Conservation (phyloP, 2,888 invertebrate genomes). For the Agrochola circellaris region DNA sequence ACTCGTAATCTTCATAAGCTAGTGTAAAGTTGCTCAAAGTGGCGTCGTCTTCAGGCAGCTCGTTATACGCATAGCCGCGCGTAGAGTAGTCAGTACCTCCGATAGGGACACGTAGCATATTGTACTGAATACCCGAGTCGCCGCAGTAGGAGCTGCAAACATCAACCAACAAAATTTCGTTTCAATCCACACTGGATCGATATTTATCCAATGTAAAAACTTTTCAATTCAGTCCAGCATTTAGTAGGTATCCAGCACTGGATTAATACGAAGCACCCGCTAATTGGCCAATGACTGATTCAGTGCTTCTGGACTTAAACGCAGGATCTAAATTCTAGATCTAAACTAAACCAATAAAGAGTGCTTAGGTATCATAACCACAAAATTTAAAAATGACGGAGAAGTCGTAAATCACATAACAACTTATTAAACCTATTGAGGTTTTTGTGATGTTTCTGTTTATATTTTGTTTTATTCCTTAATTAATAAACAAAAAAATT, state of each 20-base stretch:
- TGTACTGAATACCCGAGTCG: slow-evolving; percentile 93
- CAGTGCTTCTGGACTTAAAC: not conserved
- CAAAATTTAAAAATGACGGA: not conserved
- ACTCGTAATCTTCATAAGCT: slow-evolving; percentile 91
- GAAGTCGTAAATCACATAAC: not conserved
- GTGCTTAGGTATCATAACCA: not conserved
- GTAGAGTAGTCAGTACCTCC: slow-evolving; percentile 96
- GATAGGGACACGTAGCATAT: slow-evolving; percentile 94
- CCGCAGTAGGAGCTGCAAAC: slow-evolving; percentile 73
- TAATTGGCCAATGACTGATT: not conserved
- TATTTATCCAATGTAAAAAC: not conserved
- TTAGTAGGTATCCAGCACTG: not conserved
- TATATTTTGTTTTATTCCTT: no score
- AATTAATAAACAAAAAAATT: no score
- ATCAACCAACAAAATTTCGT: no score
- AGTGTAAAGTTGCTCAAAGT: slow-evolving; percentile 91
- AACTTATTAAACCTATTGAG: no score
- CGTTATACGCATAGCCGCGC: slow-evolving; percentile 93
- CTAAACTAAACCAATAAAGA: not conserved
- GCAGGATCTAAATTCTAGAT: not conserved
- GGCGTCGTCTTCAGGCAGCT: slow-evolving; percentile 86
- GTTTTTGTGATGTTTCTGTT: no score
- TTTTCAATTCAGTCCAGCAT: not conserved
- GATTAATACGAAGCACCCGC: not conserved
- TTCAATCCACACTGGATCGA: not conserved